Conservation (phyloP, 2,888 invertebrate genomes). For the Andrena chrysosceles region DNA sequence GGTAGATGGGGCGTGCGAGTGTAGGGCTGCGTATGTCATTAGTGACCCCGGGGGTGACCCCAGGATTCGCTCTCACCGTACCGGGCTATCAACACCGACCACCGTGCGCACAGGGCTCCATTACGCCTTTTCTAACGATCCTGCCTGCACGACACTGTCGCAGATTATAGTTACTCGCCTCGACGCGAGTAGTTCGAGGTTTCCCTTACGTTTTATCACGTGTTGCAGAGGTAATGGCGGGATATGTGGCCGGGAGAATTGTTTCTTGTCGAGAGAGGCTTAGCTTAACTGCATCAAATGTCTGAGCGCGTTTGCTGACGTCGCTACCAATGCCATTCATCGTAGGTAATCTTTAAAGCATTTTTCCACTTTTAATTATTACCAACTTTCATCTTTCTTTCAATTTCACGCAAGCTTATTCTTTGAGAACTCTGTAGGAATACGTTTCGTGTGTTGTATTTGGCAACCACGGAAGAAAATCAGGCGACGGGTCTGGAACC, state of each 20-base stretch:
- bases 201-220: conserved; percentile 57
- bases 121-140: conserved; percentile 74
- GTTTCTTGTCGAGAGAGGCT: conserved; percentile 36
- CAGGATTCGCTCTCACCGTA: conserved; percentile 80
- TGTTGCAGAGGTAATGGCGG: conserved; percentile 54
- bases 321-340: conserved; percentile 23
- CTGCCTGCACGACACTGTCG: conserved; percentile 66
- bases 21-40: conserved; percentile 82
- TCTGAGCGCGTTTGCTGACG: background rate
- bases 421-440: too few species aligned
- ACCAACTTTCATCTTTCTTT: too few species aligned
- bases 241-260: conserved; percentile 49
- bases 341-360: background rate
- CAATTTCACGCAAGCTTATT: too few species aligned
- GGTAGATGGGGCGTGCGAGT: conserved; percentile 32
- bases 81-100: conserved; percentile 80
- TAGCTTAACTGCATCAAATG: background rate
- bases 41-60: conserved; percentile 81
- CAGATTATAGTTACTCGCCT: conserved; percentile 56
- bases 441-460: too few species aligned
- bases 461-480: too few species aligned
- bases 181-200: conserved; percentile 45
- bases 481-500: too few species aligned
- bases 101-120: conserved; percentile 75
- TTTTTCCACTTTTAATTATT: too few species aligned